Base-by-base conservation (phyloP, 2,888 invertebrate genomes). In the Phasia obesa region DNA sequence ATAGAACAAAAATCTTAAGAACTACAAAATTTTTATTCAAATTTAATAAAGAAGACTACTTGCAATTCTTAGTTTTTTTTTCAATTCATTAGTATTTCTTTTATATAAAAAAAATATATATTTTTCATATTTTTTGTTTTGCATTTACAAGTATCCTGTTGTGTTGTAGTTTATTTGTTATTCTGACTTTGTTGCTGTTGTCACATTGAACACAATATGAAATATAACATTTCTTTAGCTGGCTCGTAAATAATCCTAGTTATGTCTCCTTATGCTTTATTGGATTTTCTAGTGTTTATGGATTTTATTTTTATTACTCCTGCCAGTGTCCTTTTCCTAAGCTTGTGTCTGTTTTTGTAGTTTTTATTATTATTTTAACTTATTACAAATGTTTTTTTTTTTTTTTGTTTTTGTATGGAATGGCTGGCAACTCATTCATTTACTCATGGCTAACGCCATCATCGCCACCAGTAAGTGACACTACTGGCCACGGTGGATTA, bases 341-440 rank as follows among this genome's bases (percentile, higher is more conserved):
- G 64, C 47, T 57, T 25, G 15, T 19, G 9, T 35, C 70, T 64
- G 25, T 55, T 71, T 35, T 71, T 71, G 64, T 67, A 19, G 51
- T 53, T 65, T 64, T 67, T 75, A 65, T 65, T 67, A 35, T 9
- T 35, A 71, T 79, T 79, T 83, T 67, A 79, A 79, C 79, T 79
- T 83, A 79, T 83, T 75, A 53, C 51, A 51, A 19, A 47, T 1
- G 60, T 73, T 59, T 76, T 79, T 25, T 25, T n/a, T n/a, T n/a
- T n/a, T n/a, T n/a, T n/a, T n/a, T n/a, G n/a, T n/a, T n/a, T n/a
- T n/a, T 19, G 4, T 25, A 51, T 49, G 17, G 31, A 38, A 62
- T 78, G 47, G 51, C 27, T 59, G 42, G 47, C 38, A 70, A 71
- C 60, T 70, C 19, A 70, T 51, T 62, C 53, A 57, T 74, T 38